phyloP scores from a whole-genome alignment of 1,140 invertebrate genomes.

The Bactericera cockerelli region DNA sequence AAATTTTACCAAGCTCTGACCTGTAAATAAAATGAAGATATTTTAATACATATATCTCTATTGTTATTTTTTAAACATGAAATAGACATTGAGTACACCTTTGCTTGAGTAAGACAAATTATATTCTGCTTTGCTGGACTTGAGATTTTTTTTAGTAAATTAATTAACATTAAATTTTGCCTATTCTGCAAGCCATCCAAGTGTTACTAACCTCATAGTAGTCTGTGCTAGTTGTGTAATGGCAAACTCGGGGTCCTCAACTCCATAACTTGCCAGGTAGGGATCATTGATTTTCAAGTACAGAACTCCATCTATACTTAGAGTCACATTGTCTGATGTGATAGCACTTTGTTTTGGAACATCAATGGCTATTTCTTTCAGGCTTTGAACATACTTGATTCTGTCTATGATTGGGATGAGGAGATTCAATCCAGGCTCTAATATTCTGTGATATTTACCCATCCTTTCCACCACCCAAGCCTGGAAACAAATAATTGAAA shows the following conservation, averaged over 20 bases:
- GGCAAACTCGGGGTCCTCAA: slow-evolving; percentile 98
- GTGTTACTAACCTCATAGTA: slow-evolving; percentile 93
- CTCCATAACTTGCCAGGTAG: slow-evolving; percentile 89
- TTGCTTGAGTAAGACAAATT: no score
- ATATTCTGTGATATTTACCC: slow-evolving; percentile 87
- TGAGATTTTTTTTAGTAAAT: background rate
- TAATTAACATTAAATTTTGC: slow-evolving; percentile 5
- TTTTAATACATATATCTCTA: no score
- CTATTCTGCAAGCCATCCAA: no score
- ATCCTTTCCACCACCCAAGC: slow-evolving; percentile 98
- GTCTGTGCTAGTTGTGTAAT: slow-evolving; percentile 98
- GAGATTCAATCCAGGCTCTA: slow-evolving; percentile 89
- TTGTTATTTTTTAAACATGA: no score
- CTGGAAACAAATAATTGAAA: no score
- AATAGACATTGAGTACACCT: no score
- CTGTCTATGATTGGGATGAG: slow-evolving; percentile 82
- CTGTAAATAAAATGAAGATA: no score
- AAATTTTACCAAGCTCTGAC: slow-evolving; percentile 95
- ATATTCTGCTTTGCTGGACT: no score
- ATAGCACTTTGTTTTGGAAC: slow-evolving; percentile 98
- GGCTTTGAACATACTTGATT: slow-evolving; percentile 94
- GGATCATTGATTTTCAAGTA: slow-evolving; percentile 89
- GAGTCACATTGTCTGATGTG: slow-evolving; percentile 88
- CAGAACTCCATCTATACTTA: slow-evolving; percentile 93
- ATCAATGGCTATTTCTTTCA: slow-evolving; percentile 99